Percentiles rank a stretch among this genome's conserved stretches.
phyloP scores from a whole-genome alignment of 2,113 vertebrate species.

The Excalfactoria chinensis region DNA sequence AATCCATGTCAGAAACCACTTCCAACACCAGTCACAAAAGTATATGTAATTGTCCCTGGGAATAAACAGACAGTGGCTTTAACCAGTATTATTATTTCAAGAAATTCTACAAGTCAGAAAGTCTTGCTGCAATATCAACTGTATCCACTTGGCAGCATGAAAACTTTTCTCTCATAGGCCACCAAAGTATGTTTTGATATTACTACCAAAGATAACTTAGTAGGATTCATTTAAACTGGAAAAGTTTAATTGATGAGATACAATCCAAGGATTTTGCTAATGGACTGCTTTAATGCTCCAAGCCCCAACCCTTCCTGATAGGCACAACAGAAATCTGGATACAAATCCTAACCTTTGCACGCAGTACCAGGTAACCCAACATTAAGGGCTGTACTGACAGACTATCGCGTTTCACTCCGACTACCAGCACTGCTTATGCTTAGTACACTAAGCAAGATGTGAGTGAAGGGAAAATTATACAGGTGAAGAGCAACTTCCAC shows the following conservation, averaged over 20 bases:
- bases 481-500: neutral
- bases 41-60: neutral
- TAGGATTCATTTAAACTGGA: neutral
- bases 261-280: neutral
- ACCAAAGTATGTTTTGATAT: neutral
- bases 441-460: neutral
- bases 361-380: neutral
- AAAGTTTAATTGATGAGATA: neutral
- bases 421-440: accelerated
- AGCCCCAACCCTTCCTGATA: neutral
- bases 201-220: neutral
- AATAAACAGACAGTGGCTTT: neutral
- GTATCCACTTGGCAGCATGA: neutral
- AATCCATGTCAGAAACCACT: neutral
- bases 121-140: neutral
- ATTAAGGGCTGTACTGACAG: neutral
- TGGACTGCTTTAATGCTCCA: neutral
- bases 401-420: neutral
- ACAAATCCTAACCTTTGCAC: neutral
- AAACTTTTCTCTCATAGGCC: neutral
- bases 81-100: neutral
- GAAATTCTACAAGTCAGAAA: neutral
- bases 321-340: neutral
- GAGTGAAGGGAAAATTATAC: neutral
- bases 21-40: neutral